phyloP scores from a whole-genome alignment of 2,797 vertebrate species.

The Crocidura indochinensis region DNA sequence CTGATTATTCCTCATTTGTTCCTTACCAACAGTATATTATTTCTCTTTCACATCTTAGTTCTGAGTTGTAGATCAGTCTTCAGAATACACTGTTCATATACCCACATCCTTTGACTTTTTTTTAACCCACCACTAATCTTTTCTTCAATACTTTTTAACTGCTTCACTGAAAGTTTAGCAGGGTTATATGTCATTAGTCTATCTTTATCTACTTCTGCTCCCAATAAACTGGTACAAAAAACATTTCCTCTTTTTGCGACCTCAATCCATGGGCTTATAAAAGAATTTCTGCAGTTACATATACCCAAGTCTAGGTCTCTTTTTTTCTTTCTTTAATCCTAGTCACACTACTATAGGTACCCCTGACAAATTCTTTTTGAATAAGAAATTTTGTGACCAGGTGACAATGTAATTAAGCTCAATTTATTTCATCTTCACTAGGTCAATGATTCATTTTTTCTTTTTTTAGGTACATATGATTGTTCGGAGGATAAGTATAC shows the following conservation, averaged over 20 bases:
- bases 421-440: no score
- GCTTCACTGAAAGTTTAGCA: background rate
- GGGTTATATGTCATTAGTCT: background rate
- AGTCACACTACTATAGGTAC: background rate
- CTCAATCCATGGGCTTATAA: no score
- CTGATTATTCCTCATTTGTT: background rate
- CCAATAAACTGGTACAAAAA: background rate
- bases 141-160: background rate
- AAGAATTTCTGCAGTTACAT: background rate
- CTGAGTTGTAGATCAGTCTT: background rate
- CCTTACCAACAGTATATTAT: background rate
- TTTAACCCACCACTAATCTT: background rate
- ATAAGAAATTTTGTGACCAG: no score
- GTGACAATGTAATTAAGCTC: no score
- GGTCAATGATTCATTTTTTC: no score
- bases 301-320: background rate
- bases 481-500: no score
- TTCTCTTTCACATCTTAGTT: background rate
- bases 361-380: no score
- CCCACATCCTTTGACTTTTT: background rate
- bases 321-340: background rate
- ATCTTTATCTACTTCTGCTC: background rate
- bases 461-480: no score
- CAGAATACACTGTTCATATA: background rate
- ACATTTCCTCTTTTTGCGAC: fast-evolving